These are phyloP conservation scores for Haliclystus octoradiatus DNA, from an alignment of 30 jellyfish, hydroid and myxozoan species.

Conservation along the genomic window DNA sequence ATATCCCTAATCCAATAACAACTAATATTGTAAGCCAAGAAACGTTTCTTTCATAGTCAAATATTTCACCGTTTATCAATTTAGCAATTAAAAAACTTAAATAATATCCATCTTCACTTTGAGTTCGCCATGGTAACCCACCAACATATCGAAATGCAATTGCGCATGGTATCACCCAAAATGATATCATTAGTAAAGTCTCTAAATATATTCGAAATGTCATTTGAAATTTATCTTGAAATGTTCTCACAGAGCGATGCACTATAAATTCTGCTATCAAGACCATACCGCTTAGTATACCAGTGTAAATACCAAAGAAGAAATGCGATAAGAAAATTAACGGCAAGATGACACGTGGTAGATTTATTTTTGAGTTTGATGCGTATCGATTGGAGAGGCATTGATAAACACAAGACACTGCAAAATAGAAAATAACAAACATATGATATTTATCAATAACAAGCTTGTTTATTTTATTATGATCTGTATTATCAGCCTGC, in stretches of 20 bases:
- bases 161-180: slow-evolving; percentile 68
- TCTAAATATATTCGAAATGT: too few species aligned
- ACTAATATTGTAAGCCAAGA: slow-evolving; percentile 66
- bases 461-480: too few species aligned
- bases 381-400: slow-evolving; percentile 14
- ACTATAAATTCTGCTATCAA: slow-evolving; percentile 3
- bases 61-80: slow-evolving; percentile 53
- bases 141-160: slow-evolving; percentile 44
- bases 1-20: slow-evolving; percentile 30
- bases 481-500: too few species aligned
- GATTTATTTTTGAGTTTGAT: background rate
- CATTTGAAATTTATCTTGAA: too few species aligned
- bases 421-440: background rate
- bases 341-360: slow-evolving; percentile 21
- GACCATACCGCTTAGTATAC: slow-evolving; percentile 32
- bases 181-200: slow-evolving; percentile 33
- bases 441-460: too few species aligned
- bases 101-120: slow-evolving; percentile 45
- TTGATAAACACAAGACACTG: slow-evolving; percentile 20
- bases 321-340: slow-evolving; percentile 39
- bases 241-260: too few species aligned
- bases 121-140: slow-evolving; percentile 61
- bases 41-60: slow-evolving; percentile 38
- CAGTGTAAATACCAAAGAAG: slow-evolving; percentile 46
- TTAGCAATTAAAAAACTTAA: slow-evolving; percentile 7